Conservation (phyloP, 2,888 invertebrate genomes). For the Idaea biselata region DNA sequence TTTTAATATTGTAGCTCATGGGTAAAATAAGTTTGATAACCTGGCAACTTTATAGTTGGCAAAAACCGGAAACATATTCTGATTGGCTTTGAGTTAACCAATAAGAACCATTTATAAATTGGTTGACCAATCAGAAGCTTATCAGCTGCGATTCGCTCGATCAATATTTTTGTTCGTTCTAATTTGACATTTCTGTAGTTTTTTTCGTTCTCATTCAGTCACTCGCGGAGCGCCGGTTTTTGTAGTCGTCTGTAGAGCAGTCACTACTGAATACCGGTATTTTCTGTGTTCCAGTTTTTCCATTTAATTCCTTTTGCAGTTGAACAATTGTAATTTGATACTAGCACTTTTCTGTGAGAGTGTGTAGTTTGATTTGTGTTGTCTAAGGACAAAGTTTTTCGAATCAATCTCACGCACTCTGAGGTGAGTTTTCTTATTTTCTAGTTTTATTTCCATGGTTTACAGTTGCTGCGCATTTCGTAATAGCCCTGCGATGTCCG, state of each 20-base stretch:
- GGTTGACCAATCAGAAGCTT: neutral
- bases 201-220: slow-evolving; percentile 44
- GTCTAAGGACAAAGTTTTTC: slow-evolving; percentile 50
- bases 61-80: neutral
- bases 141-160: slow-evolving; percentile 7
- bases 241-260: slow-evolving; percentile 63
- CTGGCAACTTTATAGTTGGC: neutral
- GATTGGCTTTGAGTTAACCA: neutral
- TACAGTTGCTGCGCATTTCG: slow-evolving; percentile 34
- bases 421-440: slow-evolving; percentile 59
- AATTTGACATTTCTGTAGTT: neutral
- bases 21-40: neutral
- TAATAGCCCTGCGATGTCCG: slow-evolving; percentile 17
- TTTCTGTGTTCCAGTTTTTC: slow-evolving; percentile 50
- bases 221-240: slow-evolving; percentile 61
- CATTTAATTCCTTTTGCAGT: slow-evolving; percentile 32
- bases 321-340: slow-evolving; percentile 43
- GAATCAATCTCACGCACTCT: slow-evolving; percentile 56
- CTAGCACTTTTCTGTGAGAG: slow-evolving; percentile 56
- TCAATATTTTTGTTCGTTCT: slow-evolving; percentile 4
- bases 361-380: slow-evolving; percentile 53
- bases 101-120: neutral
- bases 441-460: slow-evolving; percentile 38
- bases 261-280: slow-evolving; percentile 67
- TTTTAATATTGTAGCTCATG: neutral